A percentile compares a stretch with the other conserved stretches of the same genome.
Conservation (phyloP, 2,888 invertebrate species). For the Minunthozetes semirufus region DNA sequence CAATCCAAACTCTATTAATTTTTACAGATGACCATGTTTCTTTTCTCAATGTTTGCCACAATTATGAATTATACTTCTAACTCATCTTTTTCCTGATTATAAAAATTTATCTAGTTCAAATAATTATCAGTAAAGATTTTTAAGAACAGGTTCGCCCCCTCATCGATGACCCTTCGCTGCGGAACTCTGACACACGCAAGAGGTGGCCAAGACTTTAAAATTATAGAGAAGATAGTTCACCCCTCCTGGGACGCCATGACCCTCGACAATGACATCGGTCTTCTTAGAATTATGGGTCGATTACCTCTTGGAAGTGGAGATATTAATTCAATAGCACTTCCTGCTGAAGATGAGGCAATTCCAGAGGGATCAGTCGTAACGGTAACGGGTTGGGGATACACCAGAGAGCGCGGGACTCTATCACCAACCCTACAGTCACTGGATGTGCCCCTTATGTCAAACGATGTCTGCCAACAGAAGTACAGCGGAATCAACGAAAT, state of each 20-base stretch:
- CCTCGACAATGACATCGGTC: slow-evolving; percentile 16
- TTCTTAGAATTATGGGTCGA: neutral
- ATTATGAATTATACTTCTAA: too few species aligned
- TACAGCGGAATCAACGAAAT: neutral
- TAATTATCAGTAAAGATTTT: neutral
- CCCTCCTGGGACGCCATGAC: neutral
- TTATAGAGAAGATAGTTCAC: neutral
- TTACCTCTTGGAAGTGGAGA: neutral
- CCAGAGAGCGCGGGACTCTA: neutral
- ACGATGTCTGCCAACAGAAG: neutral
- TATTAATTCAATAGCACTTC: neutral
- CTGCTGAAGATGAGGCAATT: neutral
- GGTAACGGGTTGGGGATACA: slow-evolving; percentile 21
- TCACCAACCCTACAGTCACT: neutral
- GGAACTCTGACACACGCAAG: neutral
- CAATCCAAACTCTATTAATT: too few species aligned
- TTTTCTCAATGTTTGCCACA: too few species aligned
- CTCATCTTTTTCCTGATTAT: too few species aligned
- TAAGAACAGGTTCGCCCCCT: neutral
- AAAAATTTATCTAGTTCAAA: neutral
- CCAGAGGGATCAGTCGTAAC: neutral
- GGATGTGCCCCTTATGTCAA: neutral
- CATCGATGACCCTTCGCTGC: neutral
- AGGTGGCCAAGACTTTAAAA: neutral
- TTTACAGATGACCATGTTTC: too few species aligned